Evolutionary conservation across 2,797 vertebrate species (phyloP).

Genomic region (Heteromormyrus szaboi): DNA sequence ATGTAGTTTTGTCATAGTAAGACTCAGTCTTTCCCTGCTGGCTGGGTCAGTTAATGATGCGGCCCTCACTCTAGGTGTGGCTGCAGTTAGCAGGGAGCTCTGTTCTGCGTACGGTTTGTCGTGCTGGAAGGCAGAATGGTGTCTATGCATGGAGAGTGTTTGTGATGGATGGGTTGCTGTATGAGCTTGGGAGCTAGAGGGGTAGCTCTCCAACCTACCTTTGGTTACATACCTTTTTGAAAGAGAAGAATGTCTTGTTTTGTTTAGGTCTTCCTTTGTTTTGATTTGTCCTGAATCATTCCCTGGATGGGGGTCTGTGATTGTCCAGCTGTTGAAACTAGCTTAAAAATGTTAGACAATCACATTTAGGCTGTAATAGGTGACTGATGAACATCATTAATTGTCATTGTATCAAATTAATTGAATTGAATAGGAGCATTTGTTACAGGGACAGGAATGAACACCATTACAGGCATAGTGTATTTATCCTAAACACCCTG

Average conservation of each 20-base stretch:
- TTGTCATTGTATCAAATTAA: not conserved
- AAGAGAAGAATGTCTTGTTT: not conserved
- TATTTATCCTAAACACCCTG: not conserved
- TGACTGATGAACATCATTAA: not conserved
- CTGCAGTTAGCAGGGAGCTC: not conserved
- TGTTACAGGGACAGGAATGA: not conserved
- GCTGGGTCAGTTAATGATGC: not conserved
- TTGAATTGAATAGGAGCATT: not conserved
- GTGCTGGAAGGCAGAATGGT: not conserved
- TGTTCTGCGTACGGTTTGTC: not conserved
- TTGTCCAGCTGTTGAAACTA: not conserved
- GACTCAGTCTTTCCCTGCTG: not conserved
- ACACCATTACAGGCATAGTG: not conserved
- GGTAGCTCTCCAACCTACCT: not conserved
- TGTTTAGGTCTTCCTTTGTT: conserved; percentile 1
- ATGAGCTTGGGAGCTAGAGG: not conserved
- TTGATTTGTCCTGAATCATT: not conserved
- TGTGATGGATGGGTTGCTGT: not conserved
- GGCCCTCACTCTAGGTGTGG: not conserved
- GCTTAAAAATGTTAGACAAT: not conserved
- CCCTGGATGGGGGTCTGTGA: not conserved
- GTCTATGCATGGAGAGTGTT: not conserved
- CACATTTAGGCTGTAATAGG: not conserved
- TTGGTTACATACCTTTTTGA: not conserved
- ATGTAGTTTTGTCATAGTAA: not conserved